These are phyloP conservation scores for Ophonus ardosiacus DNA, from an alignment of 2,888 invertebrate genomes.

Conservation along the genomic window DNA sequence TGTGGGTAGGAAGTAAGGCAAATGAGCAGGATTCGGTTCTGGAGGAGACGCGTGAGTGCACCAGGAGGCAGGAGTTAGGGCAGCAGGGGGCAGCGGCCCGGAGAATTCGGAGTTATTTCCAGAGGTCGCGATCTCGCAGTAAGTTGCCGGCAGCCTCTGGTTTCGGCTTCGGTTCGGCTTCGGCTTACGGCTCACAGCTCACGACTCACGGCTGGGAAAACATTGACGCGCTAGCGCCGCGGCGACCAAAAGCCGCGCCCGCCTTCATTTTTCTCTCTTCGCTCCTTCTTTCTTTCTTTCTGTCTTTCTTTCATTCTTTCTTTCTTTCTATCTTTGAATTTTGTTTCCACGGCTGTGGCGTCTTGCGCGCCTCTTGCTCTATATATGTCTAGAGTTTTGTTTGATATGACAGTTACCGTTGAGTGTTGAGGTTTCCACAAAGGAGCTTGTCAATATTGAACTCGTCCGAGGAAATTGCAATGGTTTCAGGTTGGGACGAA, in stretches of 20 bases:
- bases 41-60: conserved; percentile 24
- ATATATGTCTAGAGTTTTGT: conserved; percentile 53
- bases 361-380: conserved; percentile 30
- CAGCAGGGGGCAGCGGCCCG: conserved; percentile 24
- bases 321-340: conserved; percentile 45
- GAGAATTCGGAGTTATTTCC: conserved; percentile 57
- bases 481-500: conserved; percentile 30
- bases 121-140: conserved; percentile 55
- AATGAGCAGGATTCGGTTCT: conserved; percentile 25
- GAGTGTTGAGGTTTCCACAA: conserved; percentile 44
- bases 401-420: conserved; percentile 53
- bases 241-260: conserved; percentile 44
- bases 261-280: conserved; percentile 28
- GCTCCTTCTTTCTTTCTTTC: conserved; percentile 3
- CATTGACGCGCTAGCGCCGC: conserved; percentile 47
- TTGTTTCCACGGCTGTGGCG: conserved; percentile 25
- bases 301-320: conserved; percentile 34
- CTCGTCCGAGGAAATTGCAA: conserved; percentile 39
- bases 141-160: conserved; percentile 22
- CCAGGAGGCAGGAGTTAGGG: conserved; percentile 2
- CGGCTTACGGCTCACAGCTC: neutral
- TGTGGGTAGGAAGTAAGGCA: neutral
- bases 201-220: conserved; percentile 38
- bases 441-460: conserved; percentile 37
- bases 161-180: neutral